Percentiles rank a stretch among this genome's conserved stretches.
Conservation (phyloP, 2,113 vertebrate genomes). For the Monopterus albus region DNA sequence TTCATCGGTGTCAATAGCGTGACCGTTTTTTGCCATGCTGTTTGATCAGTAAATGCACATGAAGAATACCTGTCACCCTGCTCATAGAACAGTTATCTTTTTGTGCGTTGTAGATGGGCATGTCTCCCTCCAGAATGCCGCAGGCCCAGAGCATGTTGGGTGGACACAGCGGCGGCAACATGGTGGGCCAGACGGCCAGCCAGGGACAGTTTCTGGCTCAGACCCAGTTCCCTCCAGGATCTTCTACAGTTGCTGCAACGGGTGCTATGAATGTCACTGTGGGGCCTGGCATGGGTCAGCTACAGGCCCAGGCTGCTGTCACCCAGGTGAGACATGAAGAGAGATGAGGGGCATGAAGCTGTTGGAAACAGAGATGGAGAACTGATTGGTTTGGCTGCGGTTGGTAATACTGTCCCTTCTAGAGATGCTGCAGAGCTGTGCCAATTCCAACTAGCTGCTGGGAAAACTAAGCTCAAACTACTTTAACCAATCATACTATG, state of each 20-base stretch:
- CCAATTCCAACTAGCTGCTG: constrained; percentile 12
- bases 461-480: constrained; percentile 27
- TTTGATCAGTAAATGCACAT: not conserved
- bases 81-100: not conserved
- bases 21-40: not conserved
- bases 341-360: not conserved
- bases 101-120: constrained; percentile 86
- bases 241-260: constrained; percentile 77
- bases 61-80: not conserved
- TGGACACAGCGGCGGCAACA: constrained; percentile 86
- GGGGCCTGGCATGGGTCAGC: constrained; percentile 86
- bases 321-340: constrained; percentile 70
- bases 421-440: not conserved
- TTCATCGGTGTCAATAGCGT: not conserved
- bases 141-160: constrained; percentile 92
- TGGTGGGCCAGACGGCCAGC: constrained; percentile 89
- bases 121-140: constrained; percentile 96
- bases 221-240: constrained; percentile 85
- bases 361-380: not conserved
- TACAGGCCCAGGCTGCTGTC: constrained; percentile 87
- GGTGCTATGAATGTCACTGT: constrained; percentile 89
- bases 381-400: not conserved
- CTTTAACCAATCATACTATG: constrained; percentile 32
- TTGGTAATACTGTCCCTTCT: not conserved
- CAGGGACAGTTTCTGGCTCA: constrained; percentile 93